phyloP scores from a whole-genome alignment of 2,888 invertebrate species.

The Ichneumon xanthorius region DNA sequence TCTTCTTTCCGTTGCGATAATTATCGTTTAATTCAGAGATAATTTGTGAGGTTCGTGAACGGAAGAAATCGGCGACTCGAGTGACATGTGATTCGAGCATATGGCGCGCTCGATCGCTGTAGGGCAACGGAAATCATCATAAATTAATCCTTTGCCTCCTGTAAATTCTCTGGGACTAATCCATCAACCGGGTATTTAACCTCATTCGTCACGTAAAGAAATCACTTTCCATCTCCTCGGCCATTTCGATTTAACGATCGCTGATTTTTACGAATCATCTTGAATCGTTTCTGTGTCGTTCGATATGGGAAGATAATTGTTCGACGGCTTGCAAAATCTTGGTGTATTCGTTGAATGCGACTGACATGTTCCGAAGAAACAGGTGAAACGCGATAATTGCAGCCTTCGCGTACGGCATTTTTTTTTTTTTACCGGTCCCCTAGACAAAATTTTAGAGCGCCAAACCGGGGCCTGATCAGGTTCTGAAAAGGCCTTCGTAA shows the following conservation, averaged over 20 bases:
- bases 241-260: background rate
- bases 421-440: background rate
- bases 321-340: background rate
- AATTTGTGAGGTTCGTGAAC: constrained; percentile 8
- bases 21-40: constrained; percentile 35
- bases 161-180: constrained; percentile 27
- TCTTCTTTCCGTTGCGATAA: background rate
- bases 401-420: background rate
- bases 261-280: background rate
- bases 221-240: constrained; percentile 28
- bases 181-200: constrained; percentile 39
- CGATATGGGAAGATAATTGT: background rate
- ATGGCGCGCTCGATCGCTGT: constrained; percentile 4
- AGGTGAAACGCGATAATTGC: background rate
- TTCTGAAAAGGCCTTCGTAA: background rate
- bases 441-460: background rate
- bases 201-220: constrained; percentile 33
- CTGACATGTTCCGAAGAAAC: background rate
- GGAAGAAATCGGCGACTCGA: constrained; percentile 6
- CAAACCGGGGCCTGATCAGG: background rate
- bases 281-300: background rate
- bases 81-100: constrained; percentile 11
- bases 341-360: background rate
- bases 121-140: constrained; percentile 16
- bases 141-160: constrained; percentile 40